A percentile compares a stretch with the other conserved stretches of the same genome.
phyloP scores from a whole-genome alignment of 2,113 vertebrate species.

The Neodon shergylaensis region DNA sequence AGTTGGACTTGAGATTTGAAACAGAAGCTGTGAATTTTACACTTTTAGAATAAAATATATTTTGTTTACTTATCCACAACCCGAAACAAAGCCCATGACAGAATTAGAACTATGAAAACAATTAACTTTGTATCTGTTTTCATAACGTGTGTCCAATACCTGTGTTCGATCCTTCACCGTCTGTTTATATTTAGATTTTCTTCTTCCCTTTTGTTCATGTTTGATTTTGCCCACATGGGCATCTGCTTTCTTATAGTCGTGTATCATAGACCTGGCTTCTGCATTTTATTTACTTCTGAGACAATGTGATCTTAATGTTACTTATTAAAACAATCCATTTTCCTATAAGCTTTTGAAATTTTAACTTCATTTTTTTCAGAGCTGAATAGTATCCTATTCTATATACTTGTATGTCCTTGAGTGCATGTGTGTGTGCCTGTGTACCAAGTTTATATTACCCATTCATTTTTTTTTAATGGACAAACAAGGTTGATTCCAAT shows the following conservation, averaged over 20 bases:
- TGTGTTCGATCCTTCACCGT: background rate
- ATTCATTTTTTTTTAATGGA: background rate
- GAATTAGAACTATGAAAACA: background rate
- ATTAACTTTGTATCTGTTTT: background rate
- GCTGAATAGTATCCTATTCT: background rate
- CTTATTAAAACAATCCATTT: background rate
- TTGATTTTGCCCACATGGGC: too few relatives aligned
- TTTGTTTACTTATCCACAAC: background rate
- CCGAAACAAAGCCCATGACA: background rate
- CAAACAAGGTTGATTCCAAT: background rate
- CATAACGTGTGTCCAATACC: too few relatives aligned
- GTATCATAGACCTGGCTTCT: too few relatives aligned
- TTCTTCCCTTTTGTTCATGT: background rate
- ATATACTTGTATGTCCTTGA: fast-evolving
- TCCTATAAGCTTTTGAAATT: too few relatives aligned
- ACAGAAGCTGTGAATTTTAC: background rate
- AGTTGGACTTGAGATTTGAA: background rate
- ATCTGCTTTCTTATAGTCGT: background rate
- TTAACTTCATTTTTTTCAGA: background rate
- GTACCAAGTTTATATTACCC: background rate
- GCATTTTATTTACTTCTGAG: background rate
- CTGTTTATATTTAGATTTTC: background rate
- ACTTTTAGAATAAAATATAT: background rate
- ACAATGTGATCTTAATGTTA: background rate
- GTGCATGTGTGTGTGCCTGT: background rate